Conservation (phyloP, 2,888 invertebrate genomes). For the Acholoe squamosa region DNA sequence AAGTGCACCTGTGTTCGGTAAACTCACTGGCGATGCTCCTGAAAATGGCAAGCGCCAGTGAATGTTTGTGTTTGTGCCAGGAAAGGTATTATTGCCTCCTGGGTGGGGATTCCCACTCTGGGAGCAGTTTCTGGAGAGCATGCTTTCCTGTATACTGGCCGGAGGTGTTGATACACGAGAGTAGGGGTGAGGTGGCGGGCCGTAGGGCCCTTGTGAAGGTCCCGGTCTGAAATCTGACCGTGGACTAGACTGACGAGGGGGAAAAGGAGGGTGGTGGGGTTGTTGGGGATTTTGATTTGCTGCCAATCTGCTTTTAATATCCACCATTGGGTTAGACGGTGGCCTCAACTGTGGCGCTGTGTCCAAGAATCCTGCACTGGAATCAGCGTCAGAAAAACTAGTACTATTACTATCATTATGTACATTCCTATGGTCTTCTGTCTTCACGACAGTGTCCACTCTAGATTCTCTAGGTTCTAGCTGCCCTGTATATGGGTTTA, state of each 20-base stretch:
- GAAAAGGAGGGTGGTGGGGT: not conserved
- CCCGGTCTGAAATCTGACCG: slow-evolving; percentile 46
- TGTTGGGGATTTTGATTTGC: slow-evolving; percentile 61
- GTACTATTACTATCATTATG: slow-evolving; percentile 62
- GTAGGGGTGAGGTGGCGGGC: slow-evolving; percentile 38
- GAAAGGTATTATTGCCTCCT: not conserved
- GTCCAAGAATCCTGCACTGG: slow-evolving; percentile 56
- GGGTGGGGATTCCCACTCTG: not conserved
- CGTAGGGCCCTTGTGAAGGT: slow-evolving; percentile 9
- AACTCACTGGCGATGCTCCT: slow-evolving; percentile 14
- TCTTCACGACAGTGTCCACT: slow-evolving; percentile 40
- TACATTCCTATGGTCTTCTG: slow-evolving; percentile 57
- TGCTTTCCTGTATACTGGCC: slow-evolving; percentile 47
- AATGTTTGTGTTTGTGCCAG: not conserved
- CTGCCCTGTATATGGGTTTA: slow-evolving; percentile 70
- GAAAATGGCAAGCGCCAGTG: slow-evolving; percentile 9
- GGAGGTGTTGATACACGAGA: slow-evolving; percentile 41
- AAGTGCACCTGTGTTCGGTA: not conserved
- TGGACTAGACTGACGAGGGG: slow-evolving; percentile 37
- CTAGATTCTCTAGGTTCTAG: slow-evolving; percentile 67
- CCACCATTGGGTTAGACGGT: slow-evolving; percentile 66
- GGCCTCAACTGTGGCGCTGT: slow-evolving; percentile 63
- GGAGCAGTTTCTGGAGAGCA: slow-evolving; percentile 2
- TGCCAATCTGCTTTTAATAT: slow-evolving; percentile 61
- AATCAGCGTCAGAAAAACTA: slow-evolving; percentile 52